Conservation (phyloP, 1,140 invertebrate species). For the Musca domestica region DNA sequence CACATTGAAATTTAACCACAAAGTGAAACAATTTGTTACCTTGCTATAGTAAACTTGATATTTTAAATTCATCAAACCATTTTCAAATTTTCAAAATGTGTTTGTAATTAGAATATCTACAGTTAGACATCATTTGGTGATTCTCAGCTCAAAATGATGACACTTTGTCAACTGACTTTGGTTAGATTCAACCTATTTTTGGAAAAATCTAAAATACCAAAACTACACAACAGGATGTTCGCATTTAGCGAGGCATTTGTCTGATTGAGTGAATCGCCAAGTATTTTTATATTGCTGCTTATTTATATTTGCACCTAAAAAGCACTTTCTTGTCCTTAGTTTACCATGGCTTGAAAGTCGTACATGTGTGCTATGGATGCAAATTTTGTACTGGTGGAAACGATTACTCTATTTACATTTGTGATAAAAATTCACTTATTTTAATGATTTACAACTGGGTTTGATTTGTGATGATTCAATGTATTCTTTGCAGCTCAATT, state of each 20-base stretch:
- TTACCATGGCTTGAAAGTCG: no score
- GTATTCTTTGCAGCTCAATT: no score
- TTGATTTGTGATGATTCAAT: no score
- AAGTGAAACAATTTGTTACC: constrained; percentile 30
- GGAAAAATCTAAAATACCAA: background rate
- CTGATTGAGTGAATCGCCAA: constrained; percentile 2
- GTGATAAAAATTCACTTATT: no score
- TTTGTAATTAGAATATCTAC: no score
- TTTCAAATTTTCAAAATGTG: no score
- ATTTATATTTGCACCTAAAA: constrained; percentile 17
- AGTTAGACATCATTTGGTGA: background rate
- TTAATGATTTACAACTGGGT: no score
- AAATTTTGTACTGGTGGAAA: no score
- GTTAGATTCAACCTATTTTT: background rate
- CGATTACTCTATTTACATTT: no score
- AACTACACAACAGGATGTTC: background rate
- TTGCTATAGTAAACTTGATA: constrained; percentile 24
- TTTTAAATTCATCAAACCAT: background rate
- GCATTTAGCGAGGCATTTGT: constrained; percentile 15
- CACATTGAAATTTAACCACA: constrained; percentile 11
- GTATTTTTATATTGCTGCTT: background rate
- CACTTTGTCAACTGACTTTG: background rate
- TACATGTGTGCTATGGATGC: no score
- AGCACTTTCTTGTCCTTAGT: no score
- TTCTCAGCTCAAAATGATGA: no score